Conservation (phyloP, 2,888 invertebrate genomes). For the Microplitis manilae region DNA sequence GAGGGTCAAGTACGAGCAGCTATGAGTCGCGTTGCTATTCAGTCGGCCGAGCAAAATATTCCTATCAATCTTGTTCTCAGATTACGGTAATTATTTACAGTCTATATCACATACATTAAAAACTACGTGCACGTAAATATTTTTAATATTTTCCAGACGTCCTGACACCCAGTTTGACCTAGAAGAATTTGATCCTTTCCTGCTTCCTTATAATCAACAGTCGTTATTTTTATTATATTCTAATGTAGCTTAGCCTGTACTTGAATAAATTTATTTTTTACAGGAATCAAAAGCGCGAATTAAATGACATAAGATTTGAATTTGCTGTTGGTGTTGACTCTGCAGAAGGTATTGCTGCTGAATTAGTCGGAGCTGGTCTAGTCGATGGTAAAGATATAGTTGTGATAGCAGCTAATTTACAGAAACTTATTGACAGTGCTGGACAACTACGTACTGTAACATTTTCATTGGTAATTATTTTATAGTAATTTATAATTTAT, state of each 20-base stretch:
- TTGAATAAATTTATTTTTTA: slow-evolving; percentile 51
- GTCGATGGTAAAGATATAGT: slow-evolving; percentile 93
- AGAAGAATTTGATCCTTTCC: slow-evolving; percentile 48
- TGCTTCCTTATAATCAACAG: slow-evolving; percentile 22
- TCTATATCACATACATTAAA: too few relatives aligned
- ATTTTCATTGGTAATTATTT: slow-evolving; percentile 83
- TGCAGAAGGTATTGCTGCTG: slow-evolving; percentile 93
- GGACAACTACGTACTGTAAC: slow-evolving; percentile 83
- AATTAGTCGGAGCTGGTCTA: slow-evolving; percentile 94
- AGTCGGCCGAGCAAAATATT: slow-evolving; percentile 64
- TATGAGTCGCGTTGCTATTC: slow-evolving; percentile 60
- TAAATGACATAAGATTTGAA: slow-evolving; percentile 98
- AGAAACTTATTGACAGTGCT: slow-evolving; percentile 87
- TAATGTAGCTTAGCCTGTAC: background rate
- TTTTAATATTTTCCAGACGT: slow-evolving; percentile 53
- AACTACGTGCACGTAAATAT: slow-evolving; percentile 2
- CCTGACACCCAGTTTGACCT: slow-evolving; percentile 59
- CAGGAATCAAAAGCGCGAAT: slow-evolving; percentile 89
- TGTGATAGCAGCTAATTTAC: slow-evolving; percentile 94
- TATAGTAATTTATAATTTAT: background rate
- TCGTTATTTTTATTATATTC: background rate
- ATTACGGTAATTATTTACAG: slow-evolving; percentile 78
- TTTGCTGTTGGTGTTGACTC: slow-evolving; percentile 92
- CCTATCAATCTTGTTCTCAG: slow-evolving; percentile 89
- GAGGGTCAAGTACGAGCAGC: slow-evolving; percentile 65